Evolutionary conservation across 53 echinoderm and acorn worm genomes (phyloP).

Genomic region (Paracentrotus lividus): DNA sequence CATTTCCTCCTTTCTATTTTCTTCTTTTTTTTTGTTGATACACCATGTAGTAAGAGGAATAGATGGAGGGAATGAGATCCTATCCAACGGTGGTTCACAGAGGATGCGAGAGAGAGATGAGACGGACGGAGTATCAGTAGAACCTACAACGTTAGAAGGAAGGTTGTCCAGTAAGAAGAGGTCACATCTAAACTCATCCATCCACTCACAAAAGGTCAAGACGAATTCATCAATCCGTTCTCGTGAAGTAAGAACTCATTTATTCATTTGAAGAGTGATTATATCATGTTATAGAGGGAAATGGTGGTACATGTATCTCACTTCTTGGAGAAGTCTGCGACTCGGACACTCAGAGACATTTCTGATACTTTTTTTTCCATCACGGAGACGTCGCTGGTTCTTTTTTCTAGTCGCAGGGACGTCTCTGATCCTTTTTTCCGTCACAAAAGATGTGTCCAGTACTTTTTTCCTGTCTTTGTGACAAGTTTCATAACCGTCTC

Average conservation of each 20-base stretch:
- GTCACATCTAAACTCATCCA: constrained; percentile 50
- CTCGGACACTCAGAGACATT: too few relatives aligned
- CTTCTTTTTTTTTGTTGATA: not conserved
- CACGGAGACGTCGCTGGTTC: too few relatives aligned
- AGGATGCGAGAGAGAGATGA: constrained; percentile 44
- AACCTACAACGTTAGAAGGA: constrained; percentile 50
- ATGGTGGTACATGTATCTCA: too few relatives aligned
- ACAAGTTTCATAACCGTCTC: too few relatives aligned
- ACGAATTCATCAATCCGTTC: not conserved
- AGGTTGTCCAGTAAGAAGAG: constrained; percentile 45
- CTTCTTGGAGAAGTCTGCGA: too few relatives aligned
- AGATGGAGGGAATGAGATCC: constrained; percentile 65
- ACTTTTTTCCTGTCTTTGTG: too few relatives aligned
- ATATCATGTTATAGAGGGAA: too few relatives aligned
- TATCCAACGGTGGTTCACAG: not conserved
- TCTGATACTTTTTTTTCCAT: too few relatives aligned
- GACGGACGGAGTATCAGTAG: constrained; percentile 49
- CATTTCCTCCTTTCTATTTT: not conserved
- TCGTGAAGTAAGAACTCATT: not conserved
- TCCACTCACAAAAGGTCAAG: constrained; percentile 55
- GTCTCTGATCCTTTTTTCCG: too few relatives aligned
- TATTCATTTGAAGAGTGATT: not conserved
- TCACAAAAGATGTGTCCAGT: too few relatives aligned
- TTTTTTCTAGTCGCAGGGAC: too few relatives aligned
- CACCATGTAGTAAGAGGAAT: constrained; percentile 24